These are phyloP conservation scores for Gephyroberyx darwinii DNA, from an alignment of 2,797 vertebrate species.

Conservation along the genomic window DNA sequence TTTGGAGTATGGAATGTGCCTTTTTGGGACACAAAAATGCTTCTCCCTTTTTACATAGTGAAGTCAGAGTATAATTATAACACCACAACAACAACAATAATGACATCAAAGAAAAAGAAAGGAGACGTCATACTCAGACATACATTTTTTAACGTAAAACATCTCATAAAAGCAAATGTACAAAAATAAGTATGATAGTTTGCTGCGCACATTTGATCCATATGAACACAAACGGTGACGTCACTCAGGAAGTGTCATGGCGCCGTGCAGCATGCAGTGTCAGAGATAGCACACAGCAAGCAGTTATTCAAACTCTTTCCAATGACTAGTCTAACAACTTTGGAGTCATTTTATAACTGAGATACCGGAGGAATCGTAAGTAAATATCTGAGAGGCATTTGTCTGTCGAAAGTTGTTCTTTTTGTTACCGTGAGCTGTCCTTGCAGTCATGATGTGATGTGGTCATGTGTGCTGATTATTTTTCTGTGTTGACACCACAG, in stretches of 20 bases:
- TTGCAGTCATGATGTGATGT: conserved; percentile 28
- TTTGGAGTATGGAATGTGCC: too few relatives aligned
- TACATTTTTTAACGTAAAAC: too few relatives aligned
- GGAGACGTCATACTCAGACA: too few relatives aligned
- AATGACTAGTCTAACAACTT: conserved; percentile 7
- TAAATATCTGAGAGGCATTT: conserved; percentile 28
- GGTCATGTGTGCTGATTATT: conserved; percentile 65
- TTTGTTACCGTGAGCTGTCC: background rate
- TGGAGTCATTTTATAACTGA: background rate
- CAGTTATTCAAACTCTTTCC: conserved; percentile 8
- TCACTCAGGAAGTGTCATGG: conserved; percentile 72
- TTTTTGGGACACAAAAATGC: background rate
- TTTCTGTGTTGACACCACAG: background rate
- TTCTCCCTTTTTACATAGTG: background rate
- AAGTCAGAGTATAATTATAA: too few relatives aligned
- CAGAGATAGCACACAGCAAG: conserved; percentile 1
- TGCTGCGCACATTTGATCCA: conserved; percentile 35
- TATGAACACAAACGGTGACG: conserved; percentile 25
- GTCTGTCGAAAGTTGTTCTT: fast-evolving
- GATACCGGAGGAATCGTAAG: conserved; percentile 22
- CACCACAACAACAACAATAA: background rate
- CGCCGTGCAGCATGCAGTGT: conserved; percentile 38
- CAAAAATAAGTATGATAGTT: background rate
- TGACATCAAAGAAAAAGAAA: background rate
- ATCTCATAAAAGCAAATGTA: too few relatives aligned